These are phyloP conservation scores for Augiades crinisus DNA, from an alignment of 2,888 invertebrate genomes.

Conservation along the genomic window DNA sequence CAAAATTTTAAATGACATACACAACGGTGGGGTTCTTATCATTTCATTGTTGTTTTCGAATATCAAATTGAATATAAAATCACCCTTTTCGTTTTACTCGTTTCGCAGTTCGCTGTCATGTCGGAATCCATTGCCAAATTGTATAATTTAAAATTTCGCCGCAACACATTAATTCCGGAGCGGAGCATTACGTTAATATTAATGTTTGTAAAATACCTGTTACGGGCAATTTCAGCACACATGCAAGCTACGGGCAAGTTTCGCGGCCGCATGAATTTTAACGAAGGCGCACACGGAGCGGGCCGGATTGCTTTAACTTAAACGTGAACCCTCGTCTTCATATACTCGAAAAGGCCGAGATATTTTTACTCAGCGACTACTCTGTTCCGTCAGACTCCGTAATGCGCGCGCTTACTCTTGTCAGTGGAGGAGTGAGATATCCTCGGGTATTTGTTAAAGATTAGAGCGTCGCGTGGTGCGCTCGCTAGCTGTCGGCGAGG, in stretches of 20 bases:
- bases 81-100: not conserved
- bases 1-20: too few species aligned
- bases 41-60: too few species aligned
- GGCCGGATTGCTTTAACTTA: slow-evolving; percentile 5
- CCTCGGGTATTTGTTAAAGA: not conserved
- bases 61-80: not conserved
- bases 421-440: not conserved
- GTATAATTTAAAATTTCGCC: slow-evolving; percentile 17
- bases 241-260: slow-evolving; percentile 16
- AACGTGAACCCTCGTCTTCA: not conserved
- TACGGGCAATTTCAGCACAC: slow-evolving; percentile 15
- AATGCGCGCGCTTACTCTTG: not conserved
- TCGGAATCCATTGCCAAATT: not conserved
- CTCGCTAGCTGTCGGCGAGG: not conserved
- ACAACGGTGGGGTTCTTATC: too few species aligned
- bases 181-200: slow-evolving; percentile 16
- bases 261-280: slow-evolving; percentile 15
- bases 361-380: not conserved
- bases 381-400: not conserved
- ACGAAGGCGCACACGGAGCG: slow-evolving; percentile 1
- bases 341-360: slow-evolving; percentile 6
- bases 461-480: not conserved
- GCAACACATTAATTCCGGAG: slow-evolving; percentile 14
- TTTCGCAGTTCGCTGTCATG: not conserved
- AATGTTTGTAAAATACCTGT: slow-evolving; percentile 24